Base-by-base conservation (phyloP, 2,113 vertebrate genomes). In the Cyanistes caeruleus region DNA sequence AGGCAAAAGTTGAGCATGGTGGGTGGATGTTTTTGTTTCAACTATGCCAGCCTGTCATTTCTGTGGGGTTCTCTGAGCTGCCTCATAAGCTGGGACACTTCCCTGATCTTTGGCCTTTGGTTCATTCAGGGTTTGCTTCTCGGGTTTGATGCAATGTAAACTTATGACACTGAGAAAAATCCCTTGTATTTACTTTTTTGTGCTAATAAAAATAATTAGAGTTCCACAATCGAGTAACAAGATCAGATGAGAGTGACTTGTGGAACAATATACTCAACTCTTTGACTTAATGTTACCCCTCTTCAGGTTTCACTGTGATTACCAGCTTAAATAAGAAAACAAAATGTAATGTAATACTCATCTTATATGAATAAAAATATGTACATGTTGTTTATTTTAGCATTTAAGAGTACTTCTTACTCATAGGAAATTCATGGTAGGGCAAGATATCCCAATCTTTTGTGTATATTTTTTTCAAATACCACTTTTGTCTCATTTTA, bases 401-500 rank as follows among this genome's bases (percentile, higher is more conserved):
- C 41, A 31, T 35, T 89, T 93, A 67, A 75, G 18, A 88, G 25
- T 37, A 39, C 14, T 63, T 92, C 51, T 58, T 89, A 81, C 37
- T 58, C 16, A 22, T 68, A 84, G 28, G 49, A 90, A 93, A 72
- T 60, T 76, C 20, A 60, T 43, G 23, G 9, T 79, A 95, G 82
- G 88, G 63, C 33, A 84, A 84, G n/a, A n/a, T 81, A 73, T 18
- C 65, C 43, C 33, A 33, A 4, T 80, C 44, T 37, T 65, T 33
- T 39, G n/a, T 65, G 20, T 46, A 16, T 52, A 7, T 65, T 58
- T 69, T 74, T 90, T 92, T 93, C 55, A 93, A 90, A 88, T 41
- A 58, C 65, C 56, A 77, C 31, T 97, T 96, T 97, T 97, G 81
- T 97, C 89, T 97, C 79, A 92, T 97, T 97, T 95, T 97, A 98